Evolutionary conservation across 2,113 vertebrate species (phyloP).

Genomic region (Cariama cristata): DNA sequence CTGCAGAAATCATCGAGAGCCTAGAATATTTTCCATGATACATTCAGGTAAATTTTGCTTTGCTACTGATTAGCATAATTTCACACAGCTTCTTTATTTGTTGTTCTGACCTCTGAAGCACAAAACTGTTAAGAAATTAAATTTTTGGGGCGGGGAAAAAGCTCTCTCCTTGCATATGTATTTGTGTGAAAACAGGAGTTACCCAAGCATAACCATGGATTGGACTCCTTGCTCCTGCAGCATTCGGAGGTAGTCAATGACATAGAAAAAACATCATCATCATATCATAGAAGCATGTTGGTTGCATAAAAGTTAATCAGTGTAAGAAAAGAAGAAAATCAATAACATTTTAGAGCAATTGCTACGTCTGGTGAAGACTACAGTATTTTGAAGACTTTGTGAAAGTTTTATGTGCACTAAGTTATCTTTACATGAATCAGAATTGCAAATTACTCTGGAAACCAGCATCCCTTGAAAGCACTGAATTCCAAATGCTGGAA

Average conservation of each 20-base stretch:
- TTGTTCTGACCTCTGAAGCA: not conserved
- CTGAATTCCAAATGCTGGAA: not conserved
- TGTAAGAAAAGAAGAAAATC: not conserved
- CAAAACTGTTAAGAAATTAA: not conserved
- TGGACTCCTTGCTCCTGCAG: not conserved
- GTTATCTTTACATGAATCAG: not conserved
- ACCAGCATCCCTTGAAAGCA: not conserved
- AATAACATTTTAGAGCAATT: not conserved
- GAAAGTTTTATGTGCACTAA: not conserved
- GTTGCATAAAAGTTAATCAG: not conserved
- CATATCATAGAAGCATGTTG: not conserved
- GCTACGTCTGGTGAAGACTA: not conserved
- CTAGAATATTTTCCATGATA: not conserved
- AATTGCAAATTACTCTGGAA: not conserved
- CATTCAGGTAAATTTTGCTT: not conserved
- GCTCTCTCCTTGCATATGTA: not conserved
- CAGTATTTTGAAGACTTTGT: not conserved
- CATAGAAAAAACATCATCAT: not conserved
- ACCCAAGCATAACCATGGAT: not conserved
- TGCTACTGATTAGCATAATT: not conserved
- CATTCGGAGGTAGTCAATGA: not conserved
- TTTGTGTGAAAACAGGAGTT: not conserved
- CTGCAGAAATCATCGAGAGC: not conserved
- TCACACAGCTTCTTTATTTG: not conserved
- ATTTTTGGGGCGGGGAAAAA: fast-evolving